These are phyloP conservation scores for Meganola albula DNA, from an alignment of 2,888 invertebrate species.

Conservation along the genomic window DNA sequence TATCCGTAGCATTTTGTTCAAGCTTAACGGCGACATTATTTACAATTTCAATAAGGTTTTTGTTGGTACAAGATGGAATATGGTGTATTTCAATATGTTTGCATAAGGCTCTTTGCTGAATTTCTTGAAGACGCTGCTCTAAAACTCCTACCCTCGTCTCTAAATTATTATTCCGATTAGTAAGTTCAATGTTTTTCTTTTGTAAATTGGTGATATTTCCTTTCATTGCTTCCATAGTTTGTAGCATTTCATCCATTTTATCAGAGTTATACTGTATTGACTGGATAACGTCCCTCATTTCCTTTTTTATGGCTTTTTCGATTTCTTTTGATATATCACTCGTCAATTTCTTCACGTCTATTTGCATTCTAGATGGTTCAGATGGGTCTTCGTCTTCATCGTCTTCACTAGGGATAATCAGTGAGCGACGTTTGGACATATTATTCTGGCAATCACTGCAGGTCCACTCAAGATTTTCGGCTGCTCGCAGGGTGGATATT, in stretches of 20 bases:
- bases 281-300: slow-evolving; percentile 2
- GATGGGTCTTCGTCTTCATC: slow-evolving; percentile 9
- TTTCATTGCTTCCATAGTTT: slow-evolving; percentile 3
- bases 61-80: slow-evolving; percentile 1
- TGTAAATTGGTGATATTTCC: neutral
- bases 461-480: slow-evolving; percentile 10
- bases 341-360: slow-evolving; percentile 6
- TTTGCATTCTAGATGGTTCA: neutral
- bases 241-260: slow-evolving; percentile 14
- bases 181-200: slow-evolving; percentile 8
- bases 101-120: slow-evolving; percentile 12
- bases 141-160: slow-evolving; percentile 10
- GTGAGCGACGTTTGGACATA: slow-evolving; percentile 1
- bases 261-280: slow-evolving; percentile 8
- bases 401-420: slow-evolving; percentile 11
- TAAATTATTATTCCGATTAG: slow-evolving; percentile 8
- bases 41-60: slow-evolving; percentile 1
- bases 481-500: slow-evolving; percentile 7
- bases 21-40: neutral
- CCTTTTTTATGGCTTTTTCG: slow-evolving; percentile 6
- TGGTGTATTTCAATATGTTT: slow-evolving; percentile 9
- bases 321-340: slow-evolving; percentile 12
- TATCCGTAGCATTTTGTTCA: neutral
- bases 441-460: slow-evolving; percentile 4
- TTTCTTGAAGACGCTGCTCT: slow-evolving; percentile 17